Conservation (phyloP, 2,797 vertebrate genomes). For the Xenentodon cancila region DNA sequence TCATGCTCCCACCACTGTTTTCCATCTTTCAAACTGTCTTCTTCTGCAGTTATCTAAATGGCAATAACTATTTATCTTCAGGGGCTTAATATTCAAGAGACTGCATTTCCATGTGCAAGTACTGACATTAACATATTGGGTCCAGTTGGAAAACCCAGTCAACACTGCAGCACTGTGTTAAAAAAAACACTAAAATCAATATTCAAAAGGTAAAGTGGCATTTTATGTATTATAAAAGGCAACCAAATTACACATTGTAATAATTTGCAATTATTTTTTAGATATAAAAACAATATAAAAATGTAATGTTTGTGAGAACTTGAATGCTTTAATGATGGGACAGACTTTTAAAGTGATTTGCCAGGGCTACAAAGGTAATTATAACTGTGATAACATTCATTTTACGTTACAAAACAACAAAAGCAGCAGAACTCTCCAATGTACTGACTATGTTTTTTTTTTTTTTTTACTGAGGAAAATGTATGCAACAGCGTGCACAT, state of each 20-base stretch:
- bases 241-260: neutral
- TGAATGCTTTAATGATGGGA: neutral
- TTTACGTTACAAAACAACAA: constrained; percentile 22
- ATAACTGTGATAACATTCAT: constrained; percentile 18
- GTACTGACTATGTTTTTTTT: neutral
- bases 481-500: constrained; percentile 7
- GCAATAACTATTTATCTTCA: no score
- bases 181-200: no score
- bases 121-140: neutral
- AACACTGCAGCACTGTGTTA: no score
- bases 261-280: neutral
- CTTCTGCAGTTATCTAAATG: neutral
- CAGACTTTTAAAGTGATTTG: constrained; percentile 1
- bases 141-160: neutral
- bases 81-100: no score
- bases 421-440: neutral
- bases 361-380: constrained; percentile 14
- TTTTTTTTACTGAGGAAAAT: constrained; percentile 3
- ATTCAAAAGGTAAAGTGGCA: no score
- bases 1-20: no score
- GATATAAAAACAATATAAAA: neutral
- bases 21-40: no score
- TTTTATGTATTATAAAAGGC: neutral
- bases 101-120: neutral
- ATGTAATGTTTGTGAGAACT: neutral